phyloP scores from a whole-genome alignment of 2,113 vertebrate species.

The Lutjanus erythropterus region DNA sequence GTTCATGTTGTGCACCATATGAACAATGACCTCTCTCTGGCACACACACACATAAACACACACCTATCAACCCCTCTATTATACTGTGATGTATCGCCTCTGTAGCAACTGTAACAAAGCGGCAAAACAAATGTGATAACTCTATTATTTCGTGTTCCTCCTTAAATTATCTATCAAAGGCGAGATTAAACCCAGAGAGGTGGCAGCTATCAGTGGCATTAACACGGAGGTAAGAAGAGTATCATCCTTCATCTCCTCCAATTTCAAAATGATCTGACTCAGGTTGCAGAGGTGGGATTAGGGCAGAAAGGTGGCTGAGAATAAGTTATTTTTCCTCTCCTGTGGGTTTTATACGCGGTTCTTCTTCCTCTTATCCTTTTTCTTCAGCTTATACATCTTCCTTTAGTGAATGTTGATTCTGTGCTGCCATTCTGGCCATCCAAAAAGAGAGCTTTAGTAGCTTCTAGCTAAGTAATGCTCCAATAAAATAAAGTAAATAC shows the following conservation, averaged over 20 bases:
- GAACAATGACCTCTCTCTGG: slow-evolving; percentile 35
- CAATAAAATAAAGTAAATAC: neutral
- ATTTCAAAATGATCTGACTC: neutral
- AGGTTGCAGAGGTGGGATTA: slow-evolving; percentile 1
- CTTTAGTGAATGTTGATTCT: neutral
- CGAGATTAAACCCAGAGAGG: neutral
- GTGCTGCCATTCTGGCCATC: neutral
- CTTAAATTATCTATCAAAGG: neutral
- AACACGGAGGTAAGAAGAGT: neutral
- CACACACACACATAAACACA: slow-evolving; percentile 24
- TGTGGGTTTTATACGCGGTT: neutral
- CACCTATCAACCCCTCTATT: slow-evolving; percentile 30
- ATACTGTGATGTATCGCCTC: slow-evolving; percentile 43
- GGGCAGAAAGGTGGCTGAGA: neutral
- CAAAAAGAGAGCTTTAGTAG: neutral
- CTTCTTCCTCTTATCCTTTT: neutral
- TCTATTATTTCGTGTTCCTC: slow-evolving; percentile 33
- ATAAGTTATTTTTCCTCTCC: neutral
- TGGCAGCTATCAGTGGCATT: slow-evolving; percentile 3
- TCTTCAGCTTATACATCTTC: neutral
- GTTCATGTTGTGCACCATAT: slow-evolving; percentile 32
- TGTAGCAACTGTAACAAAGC: slow-evolving; percentile 32
- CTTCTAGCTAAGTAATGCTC: neutral
- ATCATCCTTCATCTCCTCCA: slow-evolving; percentile 15
- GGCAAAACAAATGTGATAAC: slow-evolving; percentile 31